Conservation (phyloP, 1,140 invertebrate genomes). For the Pachyrhynchus sulphureomaculatus region DNA sequence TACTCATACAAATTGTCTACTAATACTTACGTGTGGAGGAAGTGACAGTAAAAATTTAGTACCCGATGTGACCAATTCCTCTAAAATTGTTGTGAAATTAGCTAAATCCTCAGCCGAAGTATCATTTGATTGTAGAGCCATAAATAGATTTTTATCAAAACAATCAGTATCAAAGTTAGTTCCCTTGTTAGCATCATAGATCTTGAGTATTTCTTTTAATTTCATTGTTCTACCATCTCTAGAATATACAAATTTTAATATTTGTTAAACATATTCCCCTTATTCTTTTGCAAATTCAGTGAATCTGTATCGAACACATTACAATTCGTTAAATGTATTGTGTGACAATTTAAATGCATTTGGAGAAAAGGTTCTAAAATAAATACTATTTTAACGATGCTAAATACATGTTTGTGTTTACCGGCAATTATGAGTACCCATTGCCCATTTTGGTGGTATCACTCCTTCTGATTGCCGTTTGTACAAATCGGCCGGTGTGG, state of each 20-base stretch:
- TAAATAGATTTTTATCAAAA: constrained; percentile 46
- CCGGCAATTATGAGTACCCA: constrained; percentile 50
- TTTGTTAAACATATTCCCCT: background rate
- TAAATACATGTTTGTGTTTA: too few relatives aligned
- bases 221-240: constrained; percentile 25
- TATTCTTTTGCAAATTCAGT: background rate
- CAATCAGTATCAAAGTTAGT: constrained; percentile 41
- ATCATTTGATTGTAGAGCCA: constrained; percentile 12
- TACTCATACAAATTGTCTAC: too few relatives aligned
- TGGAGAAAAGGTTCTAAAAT: too few relatives aligned
- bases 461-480: constrained; percentile 8
- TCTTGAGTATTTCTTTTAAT: constrained; percentile 25
- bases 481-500: constrained; percentile 41
- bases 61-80: background rate
- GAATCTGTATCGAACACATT: too few relatives aligned
- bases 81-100: constrained; percentile 4
- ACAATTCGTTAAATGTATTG: background rate
- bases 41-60: constrained; percentile 34
- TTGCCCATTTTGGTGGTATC: constrained; percentile 36
- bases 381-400: too few relatives aligned
- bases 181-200: constrained; percentile 20
- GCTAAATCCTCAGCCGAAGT: background rate
- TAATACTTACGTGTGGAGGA: constrained; percentile 47
- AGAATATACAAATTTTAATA: constrained; percentile 9
- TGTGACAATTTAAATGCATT: background rate